These are phyloP conservation scores for Sialis fuliginosa DNA, from an alignment of 2,888 invertebrate genomes.

Conservation along the genomic window DNA sequence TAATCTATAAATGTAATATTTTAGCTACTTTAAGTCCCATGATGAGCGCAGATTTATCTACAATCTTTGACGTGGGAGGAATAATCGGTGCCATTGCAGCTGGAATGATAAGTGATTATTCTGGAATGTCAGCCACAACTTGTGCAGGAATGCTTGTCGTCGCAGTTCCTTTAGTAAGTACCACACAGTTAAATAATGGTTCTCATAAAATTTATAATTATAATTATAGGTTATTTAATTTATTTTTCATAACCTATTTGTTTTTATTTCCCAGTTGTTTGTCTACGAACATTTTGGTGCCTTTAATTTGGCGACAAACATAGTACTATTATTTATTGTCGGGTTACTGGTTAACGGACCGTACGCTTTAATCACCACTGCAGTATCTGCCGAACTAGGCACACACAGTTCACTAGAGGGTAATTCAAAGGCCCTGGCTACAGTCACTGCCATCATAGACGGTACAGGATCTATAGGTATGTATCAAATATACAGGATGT, in stretches of 20 bases:
- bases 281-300: conserved; percentile 60
- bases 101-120: conserved; percentile 68
- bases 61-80: conserved; percentile 78
- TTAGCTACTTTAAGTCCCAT: conserved; percentile 48
- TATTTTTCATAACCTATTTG: not conserved
- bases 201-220: not conserved
- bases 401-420: conserved; percentile 72
- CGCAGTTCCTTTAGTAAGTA: conserved; percentile 64
- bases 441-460: conserved; percentile 95
- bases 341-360: conserved; percentile 89
- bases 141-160: conserved; percentile 64
- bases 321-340: conserved; percentile 48
- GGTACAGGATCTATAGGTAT: conserved; percentile 81
- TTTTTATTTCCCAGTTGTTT: conserved; percentile 42
- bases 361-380: conserved; percentile 90
- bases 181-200: not conserved
- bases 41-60: conserved; percentile 59
- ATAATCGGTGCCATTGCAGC: conserved; percentile 78
- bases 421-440: conserved; percentile 78
- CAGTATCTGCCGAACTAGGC: conserved; percentile 87
- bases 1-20: conserved; percentile 11
- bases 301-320: conserved; percentile 37
- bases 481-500: conserved; percentile 1
- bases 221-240: not conserved
- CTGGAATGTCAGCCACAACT: conserved; percentile 71